Percentiles rank a stretch among this genome's conserved stretches.
Evolutionary conservation across 2,113 vertebrate genomes (phyloP).

Genomic region (Spermophilus dauricus): DNA sequence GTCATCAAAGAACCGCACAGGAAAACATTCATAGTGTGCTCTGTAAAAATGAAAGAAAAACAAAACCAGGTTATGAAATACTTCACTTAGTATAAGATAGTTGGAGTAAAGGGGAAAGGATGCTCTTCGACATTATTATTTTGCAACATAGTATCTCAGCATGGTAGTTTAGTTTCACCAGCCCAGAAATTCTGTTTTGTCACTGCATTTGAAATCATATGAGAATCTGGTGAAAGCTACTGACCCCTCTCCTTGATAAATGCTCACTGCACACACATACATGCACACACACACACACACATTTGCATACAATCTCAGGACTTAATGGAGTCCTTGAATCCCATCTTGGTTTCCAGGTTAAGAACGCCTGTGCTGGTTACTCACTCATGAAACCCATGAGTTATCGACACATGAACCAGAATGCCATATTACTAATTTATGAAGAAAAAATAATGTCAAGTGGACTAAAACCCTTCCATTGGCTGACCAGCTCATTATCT

Average conservation of each 20-base stretch:
- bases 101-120: background rate
- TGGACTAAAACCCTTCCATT: conserved; percentile 42
- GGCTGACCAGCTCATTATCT: conserved; percentile 42
- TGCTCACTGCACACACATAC: background rate
- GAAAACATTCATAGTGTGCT: background rate
- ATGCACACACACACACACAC: too few species aligned
- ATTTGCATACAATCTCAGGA: background rate
- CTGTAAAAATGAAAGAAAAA: conserved; percentile 8
- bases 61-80: background rate
- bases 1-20: background rate
- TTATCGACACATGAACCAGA: conserved; percentile 40
- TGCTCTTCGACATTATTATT: background rate
- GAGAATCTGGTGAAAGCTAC: background rate
- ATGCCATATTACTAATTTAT: conserved; percentile 77
- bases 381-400: conserved; percentile 32
- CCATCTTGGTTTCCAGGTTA: conserved; percentile 50
- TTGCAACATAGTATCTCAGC: background rate
- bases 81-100: background rate
- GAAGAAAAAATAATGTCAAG: conserved; percentile 63
- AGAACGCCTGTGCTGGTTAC: background rate
- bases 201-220: background rate
- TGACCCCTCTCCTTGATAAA: background rate
- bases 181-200: conserved; percentile 20
- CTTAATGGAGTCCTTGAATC: conserved; percentile 46
- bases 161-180: background rate